Percentiles rank a stretch among this genome's conserved stretches.
Conservation (phyloP, 2,797 vertebrate species). For the Loriculus beryllinus region DNA sequence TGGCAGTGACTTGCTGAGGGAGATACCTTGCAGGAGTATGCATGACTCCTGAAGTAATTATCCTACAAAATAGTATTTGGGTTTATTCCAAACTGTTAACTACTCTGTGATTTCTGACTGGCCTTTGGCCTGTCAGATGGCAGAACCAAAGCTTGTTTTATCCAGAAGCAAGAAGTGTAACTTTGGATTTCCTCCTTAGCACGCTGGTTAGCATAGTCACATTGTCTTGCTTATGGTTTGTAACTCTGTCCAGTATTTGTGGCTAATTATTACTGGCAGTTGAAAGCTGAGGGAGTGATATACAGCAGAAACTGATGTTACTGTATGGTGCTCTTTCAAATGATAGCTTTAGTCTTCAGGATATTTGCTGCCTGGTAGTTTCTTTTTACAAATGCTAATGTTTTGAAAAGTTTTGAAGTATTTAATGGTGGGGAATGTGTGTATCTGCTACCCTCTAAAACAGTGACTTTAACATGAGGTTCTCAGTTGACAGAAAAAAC, state of each 20-base stretch:
- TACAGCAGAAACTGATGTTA: background rate
- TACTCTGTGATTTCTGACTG: background rate
- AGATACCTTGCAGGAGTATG: background rate
- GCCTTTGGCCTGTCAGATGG: background rate
- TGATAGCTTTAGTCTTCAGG: background rate
- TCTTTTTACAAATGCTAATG: background rate
- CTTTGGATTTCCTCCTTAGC: background rate
- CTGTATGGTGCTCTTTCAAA: background rate
- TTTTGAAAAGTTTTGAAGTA: background rate
- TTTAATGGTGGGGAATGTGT: background rate
- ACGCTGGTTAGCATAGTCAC: background rate
- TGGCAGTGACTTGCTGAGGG: background rate
- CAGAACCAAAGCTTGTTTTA: background rate
- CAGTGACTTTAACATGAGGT: background rate
- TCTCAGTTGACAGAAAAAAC: background rate
- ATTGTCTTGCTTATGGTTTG: background rate
- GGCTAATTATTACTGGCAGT: background rate
- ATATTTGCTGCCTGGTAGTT: background rate
- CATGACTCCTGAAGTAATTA: background rate
- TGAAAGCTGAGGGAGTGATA: background rate
- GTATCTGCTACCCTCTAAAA: background rate
- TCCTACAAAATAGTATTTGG: background rate
- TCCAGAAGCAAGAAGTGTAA: background rate
- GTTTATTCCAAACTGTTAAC: background rate
- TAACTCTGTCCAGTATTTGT: background rate